Percentiles rank a stretch among this genome's conserved stretches.
phyloP scores from a whole-genome alignment of 1,140 invertebrate genomes.

The Apolygus lucorum region DNA sequence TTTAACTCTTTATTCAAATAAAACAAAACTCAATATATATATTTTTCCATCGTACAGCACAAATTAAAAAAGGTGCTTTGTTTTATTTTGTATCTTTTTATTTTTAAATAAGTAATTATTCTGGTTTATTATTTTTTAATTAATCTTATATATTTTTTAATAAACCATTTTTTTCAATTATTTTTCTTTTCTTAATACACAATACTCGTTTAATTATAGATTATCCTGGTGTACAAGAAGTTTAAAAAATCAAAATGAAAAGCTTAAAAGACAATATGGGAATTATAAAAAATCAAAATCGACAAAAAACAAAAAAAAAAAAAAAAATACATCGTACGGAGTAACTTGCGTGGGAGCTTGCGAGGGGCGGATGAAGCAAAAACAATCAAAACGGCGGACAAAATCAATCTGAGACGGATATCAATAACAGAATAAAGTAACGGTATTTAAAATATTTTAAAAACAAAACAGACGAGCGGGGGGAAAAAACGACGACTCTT shows the following conservation, averaged over 20 bases:
- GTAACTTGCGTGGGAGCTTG: too few species aligned
- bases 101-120: not conserved
- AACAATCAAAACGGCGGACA: not conserved
- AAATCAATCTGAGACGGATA: not conserved
- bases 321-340: too few species aligned
- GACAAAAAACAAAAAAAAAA: too few species aligned
- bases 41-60: not conserved
- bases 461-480: conserved; percentile 20
- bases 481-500: too few species aligned
- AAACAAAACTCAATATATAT: not conserved
- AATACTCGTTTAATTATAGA: not conserved
- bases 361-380: not conserved
- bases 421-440: not conserved
- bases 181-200: not conserved
- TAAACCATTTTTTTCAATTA: not conserved
- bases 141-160: not conserved
- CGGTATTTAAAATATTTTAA: not conserved
- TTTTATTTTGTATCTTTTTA: not conserved
- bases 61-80: not conserved
- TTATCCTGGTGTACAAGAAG: not conserved
- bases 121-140: not conserved
- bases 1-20: not conserved
- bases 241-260: too few species aligned
- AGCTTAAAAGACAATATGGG: too few species aligned
- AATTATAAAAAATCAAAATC: too few species aligned